Evolutionary conservation across 2,888 invertebrate species (phyloP).

Genomic region (Dermolepida albohirtum): DNA sequence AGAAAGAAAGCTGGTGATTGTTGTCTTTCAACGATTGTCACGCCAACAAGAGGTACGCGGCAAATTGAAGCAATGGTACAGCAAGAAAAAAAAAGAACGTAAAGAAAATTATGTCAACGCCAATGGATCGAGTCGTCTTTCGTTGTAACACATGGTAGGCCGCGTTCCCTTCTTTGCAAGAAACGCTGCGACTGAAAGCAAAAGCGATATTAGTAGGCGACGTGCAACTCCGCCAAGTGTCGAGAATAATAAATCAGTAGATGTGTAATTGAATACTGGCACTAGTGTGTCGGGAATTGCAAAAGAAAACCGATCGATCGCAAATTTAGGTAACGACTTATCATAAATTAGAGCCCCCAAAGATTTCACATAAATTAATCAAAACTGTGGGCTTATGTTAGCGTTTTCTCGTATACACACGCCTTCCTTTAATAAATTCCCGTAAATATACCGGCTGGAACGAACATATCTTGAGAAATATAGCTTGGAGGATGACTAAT

Average conservation of each 20-base stretch:
- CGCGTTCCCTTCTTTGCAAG: conserved; percentile 3
- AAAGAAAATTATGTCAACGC: conserved; percentile 27
- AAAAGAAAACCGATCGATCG: conserved; percentile 4
- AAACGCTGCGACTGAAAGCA: conserved; percentile 21
- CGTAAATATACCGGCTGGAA: too few species aligned
- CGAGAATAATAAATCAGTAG: conserved; percentile 25
- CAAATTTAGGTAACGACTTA: conserved; percentile 9
- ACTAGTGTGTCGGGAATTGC: conserved; percentile 4
- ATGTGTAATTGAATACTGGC: conserved; percentile 10
- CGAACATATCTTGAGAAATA: too few species aligned
- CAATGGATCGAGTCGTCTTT: conserved; percentile 7
- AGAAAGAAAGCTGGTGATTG: conserved; percentile 32
- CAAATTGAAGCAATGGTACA: conserved; percentile 5
- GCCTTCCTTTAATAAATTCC: background rate
- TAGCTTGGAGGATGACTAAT: too few species aligned
- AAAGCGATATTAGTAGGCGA: conserved; percentile 29
- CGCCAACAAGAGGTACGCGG: conserved; percentile 20
- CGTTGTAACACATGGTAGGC: background rate
- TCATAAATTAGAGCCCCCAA: conserved; percentile 3
- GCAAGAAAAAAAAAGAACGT: conserved; percentile 8
- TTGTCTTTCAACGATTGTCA: conserved; percentile 10
- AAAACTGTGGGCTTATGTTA: background rate
- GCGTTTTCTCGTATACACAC: background rate
- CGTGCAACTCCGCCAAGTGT: background rate
- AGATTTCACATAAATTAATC: conserved; percentile 13